Evolutionary conservation across 2,888 invertebrate genomes (phyloP).

Genomic region (Acrocera orbiculus): DNA sequence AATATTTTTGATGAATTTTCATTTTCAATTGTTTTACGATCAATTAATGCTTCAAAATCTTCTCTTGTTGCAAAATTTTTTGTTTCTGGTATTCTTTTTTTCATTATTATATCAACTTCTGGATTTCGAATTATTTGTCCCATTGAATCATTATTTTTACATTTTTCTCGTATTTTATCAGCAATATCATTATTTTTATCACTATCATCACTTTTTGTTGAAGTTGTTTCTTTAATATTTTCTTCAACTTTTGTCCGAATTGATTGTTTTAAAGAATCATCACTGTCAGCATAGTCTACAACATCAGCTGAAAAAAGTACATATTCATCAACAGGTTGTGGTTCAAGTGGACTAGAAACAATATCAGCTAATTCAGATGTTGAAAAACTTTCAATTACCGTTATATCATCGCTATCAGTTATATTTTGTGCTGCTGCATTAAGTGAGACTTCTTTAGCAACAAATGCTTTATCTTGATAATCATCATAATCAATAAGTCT

Average conservation of each 20-base stretch:
- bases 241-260: no score
- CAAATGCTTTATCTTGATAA: slow-evolving; percentile 38
- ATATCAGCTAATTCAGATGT: slow-evolving; percentile 38
- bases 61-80: slow-evolving; percentile 42
- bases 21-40: slow-evolving; percentile 38
- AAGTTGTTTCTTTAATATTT: no score
- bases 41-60: slow-evolving; percentile 47
- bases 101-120: no score
- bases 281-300: slow-evolving; percentile 39
- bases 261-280: slow-evolving; percentile 7
- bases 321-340: slow-evolving; percentile 42
- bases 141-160: no score
- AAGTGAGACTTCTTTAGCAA: slow-evolving; percentile 39
- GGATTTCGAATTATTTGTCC: no score
- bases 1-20: slow-evolving; percentile 27
- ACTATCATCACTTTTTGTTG: slow-evolving; percentile 17
- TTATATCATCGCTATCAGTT: slow-evolving; percentile 39
- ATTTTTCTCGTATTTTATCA: no score
- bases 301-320: slow-evolving; percentile 44
- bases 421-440: slow-evolving; percentile 39
- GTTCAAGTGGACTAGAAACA: slow-evolving; percentile 42
- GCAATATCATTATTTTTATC: slow-evolving; percentile 28
- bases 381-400: slow-evolving; percentile 36
- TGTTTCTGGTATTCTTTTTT: slow-evolving; percentile 40
- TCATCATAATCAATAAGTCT: slow-evolving; percentile 39